Conservation (phyloP, 2,113 vertebrate species). For the Sebastes schlegelii region DNA sequence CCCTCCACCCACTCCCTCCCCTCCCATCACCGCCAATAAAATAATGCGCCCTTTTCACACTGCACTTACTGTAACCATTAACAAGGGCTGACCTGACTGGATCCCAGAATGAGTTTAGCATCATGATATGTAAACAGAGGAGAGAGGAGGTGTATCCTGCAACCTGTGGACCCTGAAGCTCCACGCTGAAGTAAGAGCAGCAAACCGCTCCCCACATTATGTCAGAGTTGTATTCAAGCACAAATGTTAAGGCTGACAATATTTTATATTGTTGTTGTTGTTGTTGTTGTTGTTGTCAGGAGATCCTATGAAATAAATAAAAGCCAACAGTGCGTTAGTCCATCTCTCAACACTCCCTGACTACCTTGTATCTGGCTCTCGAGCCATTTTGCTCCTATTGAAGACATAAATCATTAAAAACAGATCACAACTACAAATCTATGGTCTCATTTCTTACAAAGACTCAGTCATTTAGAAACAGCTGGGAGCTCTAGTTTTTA, state of each 20-base stretch:
- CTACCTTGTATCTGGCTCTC: background rate
- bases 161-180: background rate
- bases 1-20: too few relatives aligned
- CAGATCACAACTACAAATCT: background rate
- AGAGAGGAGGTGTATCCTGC: background rate
- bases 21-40: conserved; percentile 31
- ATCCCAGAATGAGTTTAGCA: background rate
- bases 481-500: background rate
- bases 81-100: conserved; percentile 30
- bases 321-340: conserved; percentile 1
- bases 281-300: conserved; percentile 15
- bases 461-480: background rate
- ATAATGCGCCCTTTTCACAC: conserved; percentile 56
- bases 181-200: background rate
- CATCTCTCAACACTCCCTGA: background rate
- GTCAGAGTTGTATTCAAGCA: background rate
- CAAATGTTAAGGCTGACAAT: conserved; percentile 4
- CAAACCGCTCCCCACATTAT: background rate
- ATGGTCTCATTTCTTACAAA: background rate
- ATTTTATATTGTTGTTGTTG: conserved; percentile 10
- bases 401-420: conserved; percentile 10
- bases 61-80: conserved; percentile 51
- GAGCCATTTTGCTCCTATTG: background rate
- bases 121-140: background rate
- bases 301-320: conserved; percentile 3